Conservation (phyloP, 2,113 vertebrate species). For the Chaetodon trifascialis region DNA sequence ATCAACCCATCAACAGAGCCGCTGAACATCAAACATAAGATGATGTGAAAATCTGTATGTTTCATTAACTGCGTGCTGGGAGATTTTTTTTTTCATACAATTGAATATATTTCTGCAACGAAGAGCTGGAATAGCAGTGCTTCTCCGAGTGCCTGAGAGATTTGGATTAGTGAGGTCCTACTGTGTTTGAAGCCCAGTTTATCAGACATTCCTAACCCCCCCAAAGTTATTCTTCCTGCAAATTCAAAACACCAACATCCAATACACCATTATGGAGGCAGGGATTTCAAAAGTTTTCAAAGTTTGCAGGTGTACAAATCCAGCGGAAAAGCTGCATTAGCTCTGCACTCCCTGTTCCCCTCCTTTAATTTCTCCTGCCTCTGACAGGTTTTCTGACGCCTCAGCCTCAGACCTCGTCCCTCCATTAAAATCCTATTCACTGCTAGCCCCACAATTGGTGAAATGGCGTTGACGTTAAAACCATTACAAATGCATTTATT, state of each 20-base stretch:
- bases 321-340: conserved; percentile 28
- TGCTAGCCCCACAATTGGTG: conserved; percentile 41
- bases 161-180: conserved; percentile 52
- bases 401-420: conserved; percentile 41
- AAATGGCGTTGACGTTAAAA: conserved; percentile 38
- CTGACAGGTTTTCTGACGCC: conserved; percentile 35
- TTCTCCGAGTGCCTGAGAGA: conserved; percentile 38
- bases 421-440: conserved; percentile 62
- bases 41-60: conserved; percentile 11
- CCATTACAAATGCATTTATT: conserved; percentile 56
- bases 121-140: conserved; percentile 21
- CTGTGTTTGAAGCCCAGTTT: conserved; percentile 31
- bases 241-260: conserved; percentile 36
- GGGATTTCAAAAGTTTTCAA: conserved; percentile 32
- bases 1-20: conserved; percentile 19
- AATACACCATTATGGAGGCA: conserved; percentile 20
- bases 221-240: conserved; percentile 24
- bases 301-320: conserved; percentile 49
- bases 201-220: conserved; percentile 26
- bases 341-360: conserved; percentile 15
- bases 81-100: conserved; percentile 11
- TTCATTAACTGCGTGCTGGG: conserved; percentile 13
- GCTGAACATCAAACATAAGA: conserved; percentile 15
- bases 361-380: conserved; percentile 35
- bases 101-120: conserved; percentile 30